phyloP scores from a whole-genome alignment of 1,140 invertebrate species.

The Parasteatoda tepidariorum region DNA sequence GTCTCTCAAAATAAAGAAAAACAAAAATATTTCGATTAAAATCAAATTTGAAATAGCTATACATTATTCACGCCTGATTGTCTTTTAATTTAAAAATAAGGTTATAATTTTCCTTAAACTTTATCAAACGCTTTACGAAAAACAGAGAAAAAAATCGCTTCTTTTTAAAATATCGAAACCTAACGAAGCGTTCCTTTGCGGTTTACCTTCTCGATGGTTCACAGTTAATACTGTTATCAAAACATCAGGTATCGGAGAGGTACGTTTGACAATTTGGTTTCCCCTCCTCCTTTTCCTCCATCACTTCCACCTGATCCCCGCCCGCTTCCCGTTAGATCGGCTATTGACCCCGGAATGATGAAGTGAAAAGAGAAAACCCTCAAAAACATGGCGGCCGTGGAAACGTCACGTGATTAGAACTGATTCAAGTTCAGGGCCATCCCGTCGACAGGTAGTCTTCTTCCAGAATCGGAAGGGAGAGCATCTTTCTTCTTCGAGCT shows the following conservation, averaged over 20 bases:
- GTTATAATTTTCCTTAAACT: too few species aligned
- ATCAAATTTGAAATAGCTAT: too few species aligned
- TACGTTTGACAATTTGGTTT: not conserved
- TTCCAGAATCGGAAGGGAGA: not conserved
- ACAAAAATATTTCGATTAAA: too few species aligned
- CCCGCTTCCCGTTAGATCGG: conserved; percentile 32
- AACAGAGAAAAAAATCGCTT: too few species aligned
- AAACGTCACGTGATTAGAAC: conserved; percentile 22
- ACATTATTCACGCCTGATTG: too few species aligned
- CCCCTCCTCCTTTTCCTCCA: not conserved
- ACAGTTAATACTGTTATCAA: not conserved
- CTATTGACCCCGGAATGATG: conserved; percentile 47
- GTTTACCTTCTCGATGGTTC: not conserved
- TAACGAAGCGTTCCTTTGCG: not conserved
- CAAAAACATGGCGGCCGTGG: conserved; percentile 28
- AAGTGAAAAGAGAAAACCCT: conserved; percentile 7
- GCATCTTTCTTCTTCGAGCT: not conserved
- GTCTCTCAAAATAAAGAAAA: too few species aligned
- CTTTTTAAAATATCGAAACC: too few species aligned
- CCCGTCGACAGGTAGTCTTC: conserved; percentile 24
- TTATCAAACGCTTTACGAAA: too few species aligned
- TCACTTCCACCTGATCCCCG: not conserved
- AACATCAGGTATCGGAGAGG: not conserved
- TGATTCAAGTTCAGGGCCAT: conserved; percentile 46
- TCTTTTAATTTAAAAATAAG: too few species aligned